phyloP scores from a whole-genome alignment of 1,140 invertebrate genomes.

The Drosophila murphyi region DNA sequence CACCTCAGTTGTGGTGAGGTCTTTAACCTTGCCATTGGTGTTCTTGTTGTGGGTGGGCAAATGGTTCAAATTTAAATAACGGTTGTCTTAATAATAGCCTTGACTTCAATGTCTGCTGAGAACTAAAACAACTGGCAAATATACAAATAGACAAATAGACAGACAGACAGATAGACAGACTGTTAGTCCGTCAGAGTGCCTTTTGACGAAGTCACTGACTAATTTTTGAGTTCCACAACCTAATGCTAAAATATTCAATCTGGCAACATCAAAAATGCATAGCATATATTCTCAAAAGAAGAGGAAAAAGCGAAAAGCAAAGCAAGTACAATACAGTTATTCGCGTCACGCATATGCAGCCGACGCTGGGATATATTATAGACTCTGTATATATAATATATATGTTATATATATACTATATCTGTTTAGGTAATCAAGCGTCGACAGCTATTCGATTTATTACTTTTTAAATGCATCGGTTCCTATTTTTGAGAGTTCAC shows the following conservation, averaged over 20 bases:
- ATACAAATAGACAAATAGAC: not conserved
- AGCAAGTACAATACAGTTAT: not conserved
- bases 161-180: no score
- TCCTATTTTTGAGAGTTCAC: constrained; percentile 13
- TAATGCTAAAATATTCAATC: constrained; percentile 10
- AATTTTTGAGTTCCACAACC: constrained; percentile 27
- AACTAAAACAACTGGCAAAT: constrained; percentile 70
- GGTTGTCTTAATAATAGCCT: constrained; percentile 24
- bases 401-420: constrained; percentile 21
- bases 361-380: constrained; percentile 18
- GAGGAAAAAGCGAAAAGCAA: not conserved
- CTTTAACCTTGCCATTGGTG: constrained; percentile 36
- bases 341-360: constrained; percentile 67
- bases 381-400: constrained; percentile 25
- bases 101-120: constrained; percentile 54
- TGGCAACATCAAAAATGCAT: constrained; percentile 72
- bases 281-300: constrained; percentile 32
- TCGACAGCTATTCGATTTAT: not conserved
- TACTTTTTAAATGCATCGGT: constrained; percentile 11
- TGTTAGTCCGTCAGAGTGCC: not conserved
- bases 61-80: not conserved
- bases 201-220: not conserved
- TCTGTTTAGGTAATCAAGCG: constrained; percentile 9
- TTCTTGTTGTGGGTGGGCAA: no score
- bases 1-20: constrained; percentile 35